Percentiles rank a stretch among this genome's conserved stretches.
Conservation (phyloP, 1,140 invertebrate species). For the Hestina assimilis region DNA sequence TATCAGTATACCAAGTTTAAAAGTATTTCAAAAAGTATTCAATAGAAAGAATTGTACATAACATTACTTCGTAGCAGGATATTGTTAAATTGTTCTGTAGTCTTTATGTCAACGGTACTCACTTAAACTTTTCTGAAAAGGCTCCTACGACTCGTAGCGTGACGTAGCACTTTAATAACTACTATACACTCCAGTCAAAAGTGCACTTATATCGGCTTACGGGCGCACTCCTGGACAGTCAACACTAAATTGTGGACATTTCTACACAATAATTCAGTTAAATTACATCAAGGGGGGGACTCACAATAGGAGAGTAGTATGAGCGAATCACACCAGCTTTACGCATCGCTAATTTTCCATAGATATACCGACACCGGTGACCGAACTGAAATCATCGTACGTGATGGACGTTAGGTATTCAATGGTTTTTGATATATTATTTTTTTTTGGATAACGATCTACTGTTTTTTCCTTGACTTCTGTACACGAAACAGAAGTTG, state of each 20-base stretch:
- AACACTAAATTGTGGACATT: slow-evolving; percentile 66
- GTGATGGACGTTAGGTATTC: slow-evolving; percentile 1
- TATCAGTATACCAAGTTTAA: too few relatives aligned
- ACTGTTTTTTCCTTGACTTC: background rate
- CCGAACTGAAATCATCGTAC: slow-evolving; percentile 45
- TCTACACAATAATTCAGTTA: slow-evolving; percentile 73
- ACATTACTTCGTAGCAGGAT: too few relatives aligned
- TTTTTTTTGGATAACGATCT: background rate
- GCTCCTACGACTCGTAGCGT: slow-evolving; percentile 44
- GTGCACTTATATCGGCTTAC: slow-evolving; percentile 42
- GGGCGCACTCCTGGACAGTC: slow-evolving; percentile 56
- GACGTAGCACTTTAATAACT: slow-evolving; percentile 46
- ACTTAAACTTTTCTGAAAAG: slow-evolving; percentile 48
- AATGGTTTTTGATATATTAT: background rate
- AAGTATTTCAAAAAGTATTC: too few relatives aligned
- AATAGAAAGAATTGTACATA: too few relatives aligned
- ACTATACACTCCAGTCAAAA: slow-evolving; percentile 34
- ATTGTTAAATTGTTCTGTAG: too few relatives aligned
- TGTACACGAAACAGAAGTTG: too few relatives aligned
- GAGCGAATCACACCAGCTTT: slow-evolving; percentile 70
- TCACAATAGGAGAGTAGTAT: slow-evolving; percentile 71
- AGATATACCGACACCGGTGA: slow-evolving; percentile 48
- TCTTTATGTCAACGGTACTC: slow-evolving; percentile 28
- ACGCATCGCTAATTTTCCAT: slow-evolving; percentile 72
- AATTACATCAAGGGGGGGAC: slow-evolving; percentile 72